Evolutionary conservation across 2,797 vertebrate species (phyloP).

Genomic region (Harpagifer antarcticus): DNA sequence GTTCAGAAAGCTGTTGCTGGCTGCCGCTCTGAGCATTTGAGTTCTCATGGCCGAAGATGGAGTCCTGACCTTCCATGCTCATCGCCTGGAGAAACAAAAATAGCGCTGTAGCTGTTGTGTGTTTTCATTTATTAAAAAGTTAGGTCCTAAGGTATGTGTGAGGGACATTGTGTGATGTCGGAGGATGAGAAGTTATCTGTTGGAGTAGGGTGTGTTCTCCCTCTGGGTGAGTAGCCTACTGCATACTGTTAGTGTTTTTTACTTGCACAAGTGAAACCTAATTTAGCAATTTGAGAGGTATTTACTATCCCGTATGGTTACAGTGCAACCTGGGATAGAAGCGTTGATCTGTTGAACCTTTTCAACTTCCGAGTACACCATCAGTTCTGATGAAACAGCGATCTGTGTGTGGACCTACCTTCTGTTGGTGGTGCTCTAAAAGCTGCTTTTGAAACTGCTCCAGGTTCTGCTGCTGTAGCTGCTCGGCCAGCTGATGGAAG

Average conservation of each 20-base stretch:
- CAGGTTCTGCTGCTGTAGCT: conserved; percentile 97
- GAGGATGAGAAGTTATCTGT: too few species aligned
- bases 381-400: background rate
- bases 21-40: conserved; percentile 91
- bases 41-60: conserved; percentile 93
- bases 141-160: background rate
- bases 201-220: background rate
- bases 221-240: background rate
- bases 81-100: conserved; percentile 82
- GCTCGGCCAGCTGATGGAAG: conserved; percentile 98
- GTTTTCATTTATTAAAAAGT: background rate
- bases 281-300: background rate
- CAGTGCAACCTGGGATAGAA: background rate
- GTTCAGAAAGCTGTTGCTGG: conserved; percentile 91
- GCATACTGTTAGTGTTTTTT: background rate
- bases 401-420: conserved; percentile 79
- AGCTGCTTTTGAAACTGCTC: conserved; percentile 98
- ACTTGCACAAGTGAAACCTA: background rate
- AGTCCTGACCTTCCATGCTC: conserved; percentile 92
- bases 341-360: background rate
- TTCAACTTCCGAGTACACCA: background rate
- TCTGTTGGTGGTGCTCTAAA: conserved; percentile 90
- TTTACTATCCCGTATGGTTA: background rate
- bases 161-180: too few species aligned
- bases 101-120: background rate